Evolutionary conservation across 1,140 invertebrate species (phyloP).

Genomic region (Penaeus indicus): DNA sequence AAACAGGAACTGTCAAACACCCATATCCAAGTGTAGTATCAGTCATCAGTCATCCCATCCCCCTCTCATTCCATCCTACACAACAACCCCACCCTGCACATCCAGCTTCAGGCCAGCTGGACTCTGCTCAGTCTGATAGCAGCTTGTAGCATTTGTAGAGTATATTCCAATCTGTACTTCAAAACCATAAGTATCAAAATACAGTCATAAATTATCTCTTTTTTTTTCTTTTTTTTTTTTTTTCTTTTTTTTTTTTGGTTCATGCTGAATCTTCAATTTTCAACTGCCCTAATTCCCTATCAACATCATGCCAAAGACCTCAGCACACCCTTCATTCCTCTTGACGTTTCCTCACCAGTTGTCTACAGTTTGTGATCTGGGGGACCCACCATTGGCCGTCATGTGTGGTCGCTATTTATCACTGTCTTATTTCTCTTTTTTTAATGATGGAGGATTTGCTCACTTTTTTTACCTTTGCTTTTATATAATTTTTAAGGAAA

Average conservation of each 20-base stretch:
- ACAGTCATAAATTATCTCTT: conserved; percentile 58
- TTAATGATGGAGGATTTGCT: conserved; percentile 43
- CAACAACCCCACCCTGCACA: conserved; percentile 48
- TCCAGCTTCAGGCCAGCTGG: conserved; percentile 61
- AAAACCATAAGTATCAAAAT: conserved; percentile 60
- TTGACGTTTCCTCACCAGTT: conserved; percentile 57
- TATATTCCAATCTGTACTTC: conserved; percentile 59
- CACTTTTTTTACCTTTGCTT: conserved; percentile 44
- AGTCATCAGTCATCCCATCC: too few species aligned
- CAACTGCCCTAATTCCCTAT: conserved; percentile 55
- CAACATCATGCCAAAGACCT: conserved; percentile 62
- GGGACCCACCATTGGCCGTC: conserved; percentile 57
- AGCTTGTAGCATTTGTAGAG: conserved; percentile 56
- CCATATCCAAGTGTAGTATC: too few species aligned
- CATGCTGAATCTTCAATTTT: conserved; percentile 56
- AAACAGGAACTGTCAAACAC: too few species aligned
- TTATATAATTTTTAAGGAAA: conserved; percentile 33
- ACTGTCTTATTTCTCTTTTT: conserved; percentile 35
- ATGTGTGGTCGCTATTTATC: conserved; percentile 15
- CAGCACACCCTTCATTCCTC: conserved; percentile 57
- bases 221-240: too few species aligned
- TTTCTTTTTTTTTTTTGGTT: conserved; percentile 50
- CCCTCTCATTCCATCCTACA: too few species aligned
- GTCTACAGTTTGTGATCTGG: conserved; percentile 53
- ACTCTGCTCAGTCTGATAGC: conserved; percentile 60